Conservation (phyloP, 2,113 vertebrate species). For the Dendropsophus ebraccatus region DNA sequence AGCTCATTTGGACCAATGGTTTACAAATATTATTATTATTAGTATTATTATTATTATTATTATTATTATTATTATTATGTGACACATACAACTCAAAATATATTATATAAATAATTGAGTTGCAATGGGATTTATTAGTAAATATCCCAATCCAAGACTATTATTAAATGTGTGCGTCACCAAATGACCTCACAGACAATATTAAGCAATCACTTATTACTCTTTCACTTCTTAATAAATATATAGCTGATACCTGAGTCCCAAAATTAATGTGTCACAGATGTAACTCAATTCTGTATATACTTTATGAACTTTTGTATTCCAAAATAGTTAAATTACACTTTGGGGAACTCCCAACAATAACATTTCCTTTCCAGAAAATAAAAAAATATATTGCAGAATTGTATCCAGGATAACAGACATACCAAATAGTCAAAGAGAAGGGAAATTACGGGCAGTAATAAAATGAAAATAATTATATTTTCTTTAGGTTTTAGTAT, state of each 20-base stretch:
- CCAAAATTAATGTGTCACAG: constrained; percentile 37
- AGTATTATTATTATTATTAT: too few species aligned
- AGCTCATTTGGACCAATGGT: too few species aligned
- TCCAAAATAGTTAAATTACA: constrained; percentile 13
- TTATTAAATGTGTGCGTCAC: not conserved
- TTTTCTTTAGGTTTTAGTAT: not conserved
- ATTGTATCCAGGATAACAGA: constrained; percentile 25
- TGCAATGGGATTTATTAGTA: not conserved
- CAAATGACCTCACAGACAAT: constrained; percentile 1
- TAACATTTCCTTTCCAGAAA: constrained; percentile 31
- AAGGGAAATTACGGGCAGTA: constrained; percentile 11
- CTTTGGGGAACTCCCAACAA: constrained; percentile 37
- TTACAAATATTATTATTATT: too few species aligned
- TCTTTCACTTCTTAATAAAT: constrained; percentile 31
- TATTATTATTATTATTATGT: too few species aligned
- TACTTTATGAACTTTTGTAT: constrained; percentile 21
- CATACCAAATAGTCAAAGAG: not conserved
- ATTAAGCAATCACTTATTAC: constrained; percentile 20
- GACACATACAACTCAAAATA: not conserved
- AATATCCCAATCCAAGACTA: not conserved
- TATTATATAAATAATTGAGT: not conserved
- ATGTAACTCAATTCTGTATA: constrained; percentile 29
- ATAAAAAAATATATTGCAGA: constrained; percentile 6
- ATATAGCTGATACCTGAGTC: not conserved
- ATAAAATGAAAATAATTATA: constrained; percentile 31